Percentiles rank a stretch among this genome's conserved stretches.
These are phyloP conservation scores for Glossosoma conforme DNA, from an alignment of 1,140 invertebrate genomes.

Conservation along the genomic window DNA sequence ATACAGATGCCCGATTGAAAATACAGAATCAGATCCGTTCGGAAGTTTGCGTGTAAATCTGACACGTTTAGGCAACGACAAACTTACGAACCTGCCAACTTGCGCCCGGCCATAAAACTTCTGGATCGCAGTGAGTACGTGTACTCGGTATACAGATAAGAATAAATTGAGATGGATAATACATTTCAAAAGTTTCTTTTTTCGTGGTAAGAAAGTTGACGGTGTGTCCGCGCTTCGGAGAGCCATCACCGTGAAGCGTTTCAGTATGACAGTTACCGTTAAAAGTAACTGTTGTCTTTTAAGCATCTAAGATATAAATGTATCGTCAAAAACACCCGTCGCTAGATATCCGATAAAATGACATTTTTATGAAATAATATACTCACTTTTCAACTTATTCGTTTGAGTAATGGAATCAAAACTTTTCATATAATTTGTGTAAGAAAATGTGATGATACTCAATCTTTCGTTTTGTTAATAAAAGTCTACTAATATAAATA, in stretches of 20 bases:
- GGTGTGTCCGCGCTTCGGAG: neutral
- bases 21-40: neutral
- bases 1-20: conserved; percentile 1
- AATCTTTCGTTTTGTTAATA: too few relatives aligned
- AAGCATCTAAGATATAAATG: too few relatives aligned
- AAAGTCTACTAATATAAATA: too few relatives aligned
- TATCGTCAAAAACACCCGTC: too few relatives aligned
- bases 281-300: conserved; percentile 1
- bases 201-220: neutral
- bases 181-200: neutral
- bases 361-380: too few relatives aligned
- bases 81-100: conserved; percentile 1
- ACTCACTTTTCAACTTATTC: too few relatives aligned
- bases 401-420: too few relatives aligned
- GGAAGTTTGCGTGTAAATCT: neutral
- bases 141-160: neutral
- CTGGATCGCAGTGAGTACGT: neutral
- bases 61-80: neutral
- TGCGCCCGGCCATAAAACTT: neutral
- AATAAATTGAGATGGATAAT: conserved; percentile 4
- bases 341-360: too few relatives aligned
- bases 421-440: too few relatives aligned
- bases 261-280: conserved; percentile 1
- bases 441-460: too few relatives aligned
- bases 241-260: neutral